Evolutionary conservation across 2,888 invertebrate species (phyloP), one percentile per base, ranked within the genome.

Genomic region (Anthoptus insignis): DNA sequence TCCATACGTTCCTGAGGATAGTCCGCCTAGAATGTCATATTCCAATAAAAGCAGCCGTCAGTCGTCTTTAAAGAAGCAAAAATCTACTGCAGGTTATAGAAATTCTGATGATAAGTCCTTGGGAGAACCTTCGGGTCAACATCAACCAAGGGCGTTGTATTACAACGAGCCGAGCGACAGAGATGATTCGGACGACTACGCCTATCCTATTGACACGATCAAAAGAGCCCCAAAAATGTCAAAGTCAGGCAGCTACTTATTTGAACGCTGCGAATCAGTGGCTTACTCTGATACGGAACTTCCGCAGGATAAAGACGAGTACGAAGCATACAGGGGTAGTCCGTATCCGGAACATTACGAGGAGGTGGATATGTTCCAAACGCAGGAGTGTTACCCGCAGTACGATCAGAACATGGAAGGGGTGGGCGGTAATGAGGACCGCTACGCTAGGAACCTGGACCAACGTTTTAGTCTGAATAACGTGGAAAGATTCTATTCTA

Each of bases 141-240:
- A 84, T 47, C 86, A 84, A 59, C 79, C 82, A n/a, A 71, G 81
- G 67, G 74, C 84, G 22, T 81, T 86, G 11, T 91, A 85, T 73
- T 92, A 91, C 49, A 87, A 89, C 11, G 90, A 91, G 70, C 88
- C 86, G 45, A 92, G 91, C 63, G 92, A 93, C 63, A 86, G 91
- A 69, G 93, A 93, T 3, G 93, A 93, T 68, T 93, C 93, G 0
- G 93, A 93, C 37, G 93, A 93, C 67, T 93, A 93, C 68, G 93
- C 93, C 39, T 93, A 93, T 73, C 92, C 93, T 1, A 86, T 93
- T 5, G 93, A 93, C 68, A 93, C 93, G 34, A 93, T 93, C 59
- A 94, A 93, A 76, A 82, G 93, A 52, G 91, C 93, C 64, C 93
- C 93, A 3, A 93, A 91, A 78, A 79, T 88, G 77, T 70, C 86